Conservation (phyloP, 2,113 vertebrate genomes). For the Fukomys damarensis region DNA sequence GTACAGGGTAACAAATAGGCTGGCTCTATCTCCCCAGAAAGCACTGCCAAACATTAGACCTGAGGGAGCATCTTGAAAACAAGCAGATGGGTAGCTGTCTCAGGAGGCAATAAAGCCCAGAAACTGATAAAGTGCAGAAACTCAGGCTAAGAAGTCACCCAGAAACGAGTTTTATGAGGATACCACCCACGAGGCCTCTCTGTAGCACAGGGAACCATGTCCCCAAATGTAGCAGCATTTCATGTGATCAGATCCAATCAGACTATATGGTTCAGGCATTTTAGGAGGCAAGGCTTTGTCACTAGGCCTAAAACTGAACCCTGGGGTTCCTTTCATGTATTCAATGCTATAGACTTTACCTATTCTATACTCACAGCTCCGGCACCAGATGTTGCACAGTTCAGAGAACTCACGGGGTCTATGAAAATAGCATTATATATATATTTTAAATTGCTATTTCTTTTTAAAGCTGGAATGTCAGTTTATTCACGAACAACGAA, state of each 20-base stretch:
- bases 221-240: not conserved
- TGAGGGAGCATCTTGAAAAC: not conserved
- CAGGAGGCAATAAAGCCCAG: slow-evolving; percentile 41
- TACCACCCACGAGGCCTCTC: not conserved
- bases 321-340: not conserved
- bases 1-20: not conserved
- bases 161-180: not conserved
- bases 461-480: not conserved
- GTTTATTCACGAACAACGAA: not conserved
- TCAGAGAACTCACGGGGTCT: not conserved
- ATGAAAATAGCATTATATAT: not conserved
- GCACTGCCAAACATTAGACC: not conserved
- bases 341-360: not conserved
- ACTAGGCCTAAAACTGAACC: not conserved
- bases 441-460: not conserved
- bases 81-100: not conserved
- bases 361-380: not conserved
- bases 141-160: not conserved
- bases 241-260: not conserved
- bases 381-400: not conserved
- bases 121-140: slow-evolving; percentile 13
- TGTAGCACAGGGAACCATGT: slow-evolving; percentile 30
- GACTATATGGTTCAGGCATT: slow-evolving; percentile 41
- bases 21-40: not conserved
- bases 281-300: slow-evolving; percentile 39